Evolutionary conservation across 1,140 invertebrate genomes (phyloP).

Genomic region (Oncopeltus fasciatus): DNA sequence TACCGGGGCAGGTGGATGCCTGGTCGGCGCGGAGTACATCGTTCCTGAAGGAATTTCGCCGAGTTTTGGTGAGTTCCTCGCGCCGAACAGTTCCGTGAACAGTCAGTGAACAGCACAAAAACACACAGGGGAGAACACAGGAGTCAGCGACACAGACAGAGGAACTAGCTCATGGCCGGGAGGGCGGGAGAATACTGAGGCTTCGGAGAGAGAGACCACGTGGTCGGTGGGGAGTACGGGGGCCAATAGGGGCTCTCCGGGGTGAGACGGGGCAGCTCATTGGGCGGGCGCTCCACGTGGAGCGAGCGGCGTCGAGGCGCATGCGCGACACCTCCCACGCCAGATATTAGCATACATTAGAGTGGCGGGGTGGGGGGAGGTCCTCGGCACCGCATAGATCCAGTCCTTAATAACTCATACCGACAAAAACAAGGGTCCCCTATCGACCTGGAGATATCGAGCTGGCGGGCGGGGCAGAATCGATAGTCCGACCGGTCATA

Average conservation of each 20-base stretch:
- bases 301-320: background rate
- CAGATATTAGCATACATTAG: background rate
- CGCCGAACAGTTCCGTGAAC: no score
- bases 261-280: background rate
- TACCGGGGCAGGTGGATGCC: background rate
- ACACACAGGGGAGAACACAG: no score
- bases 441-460: no score
- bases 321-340: background rate
- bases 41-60: no score
- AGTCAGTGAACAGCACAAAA: no score
- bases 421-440: background rate
- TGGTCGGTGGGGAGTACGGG: background rate
- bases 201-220: constrained; percentile 1
- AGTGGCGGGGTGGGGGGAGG: background rate
- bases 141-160: no score
- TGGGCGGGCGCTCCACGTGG: background rate
- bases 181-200: no score
- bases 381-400: background rate
- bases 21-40: constrained; percentile 7
- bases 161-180: no score
- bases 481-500: no score
- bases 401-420: background rate
- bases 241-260: background rate
- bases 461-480: no score
- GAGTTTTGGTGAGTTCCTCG: no score